phyloP scores from a whole-genome alignment of 2,797 vertebrate species.

The Pteronotus mesoamericanus region DNA sequence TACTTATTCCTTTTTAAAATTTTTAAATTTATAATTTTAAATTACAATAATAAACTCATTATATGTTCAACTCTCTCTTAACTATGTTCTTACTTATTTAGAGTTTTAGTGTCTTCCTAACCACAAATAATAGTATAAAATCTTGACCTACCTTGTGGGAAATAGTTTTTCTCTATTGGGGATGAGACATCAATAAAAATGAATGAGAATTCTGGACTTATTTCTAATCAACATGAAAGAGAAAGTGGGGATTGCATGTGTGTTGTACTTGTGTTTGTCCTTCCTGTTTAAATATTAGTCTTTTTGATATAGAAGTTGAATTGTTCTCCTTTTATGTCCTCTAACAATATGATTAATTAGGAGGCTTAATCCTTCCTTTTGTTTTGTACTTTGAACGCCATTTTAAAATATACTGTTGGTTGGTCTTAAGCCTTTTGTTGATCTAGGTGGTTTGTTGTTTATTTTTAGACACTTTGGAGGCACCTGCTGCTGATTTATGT shows the following conservation, averaged over 20 bases:
- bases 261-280: background rate
- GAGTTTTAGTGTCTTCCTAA: slow-evolving; percentile 39
- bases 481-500: background rate
- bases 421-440: background rate
- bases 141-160: slow-evolving; percentile 25
- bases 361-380: background rate
- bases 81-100: slow-evolving; percentile 46
- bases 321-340: background rate
- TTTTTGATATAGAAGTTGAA: background rate
- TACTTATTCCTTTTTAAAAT: slow-evolving; percentile 23
- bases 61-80: slow-evolving; percentile 45
- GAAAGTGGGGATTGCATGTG: background rate
- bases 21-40: slow-evolving; percentile 47
- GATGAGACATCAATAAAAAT: slow-evolving; percentile 39
- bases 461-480: background rate
- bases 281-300: slow-evolving; percentile 26
- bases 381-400: background rate
- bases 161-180: slow-evolving; percentile 6
- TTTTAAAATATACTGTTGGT: background rate
- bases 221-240: slow-evolving; percentile 6
- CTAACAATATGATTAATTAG: background rate
- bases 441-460: background rate
- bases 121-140: slow-evolving; percentile 36
- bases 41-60: slow-evolving; percentile 50
- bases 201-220: slow-evolving; percentile 46